phyloP scores from a whole-genome alignment of 2,113 vertebrate genomes.

The Salvator merianae region DNA sequence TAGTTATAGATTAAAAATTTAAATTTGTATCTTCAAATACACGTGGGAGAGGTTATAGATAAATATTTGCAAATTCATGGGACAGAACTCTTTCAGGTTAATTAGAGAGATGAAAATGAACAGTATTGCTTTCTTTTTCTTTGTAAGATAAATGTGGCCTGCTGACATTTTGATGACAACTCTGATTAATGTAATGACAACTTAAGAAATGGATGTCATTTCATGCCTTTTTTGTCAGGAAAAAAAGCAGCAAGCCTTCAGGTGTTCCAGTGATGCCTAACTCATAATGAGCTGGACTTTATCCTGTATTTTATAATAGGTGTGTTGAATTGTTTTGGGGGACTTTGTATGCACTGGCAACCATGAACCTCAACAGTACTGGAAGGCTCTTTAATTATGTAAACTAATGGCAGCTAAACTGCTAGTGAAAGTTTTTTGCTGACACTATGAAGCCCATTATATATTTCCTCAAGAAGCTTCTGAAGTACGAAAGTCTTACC shows the following conservation, averaged over 20 bases:
- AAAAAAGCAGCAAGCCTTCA: constrained; percentile 85
- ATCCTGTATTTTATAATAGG: constrained; percentile 78
- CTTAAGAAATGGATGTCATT: constrained; percentile 76
- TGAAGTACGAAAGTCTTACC: constrained; percentile 52
- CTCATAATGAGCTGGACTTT: constrained; percentile 79
- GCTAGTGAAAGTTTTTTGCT: constrained; percentile 66
- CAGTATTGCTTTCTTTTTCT: constrained; percentile 45
- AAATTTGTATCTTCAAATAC: constrained; percentile 57
- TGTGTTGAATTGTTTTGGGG: constrained; percentile 74
- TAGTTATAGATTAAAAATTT: constrained; percentile 43
- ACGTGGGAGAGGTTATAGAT: constrained; percentile 42
- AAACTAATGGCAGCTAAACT: constrained; percentile 80
- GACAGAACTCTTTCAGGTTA: constrained; percentile 59
- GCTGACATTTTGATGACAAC: constrained; percentile 71
- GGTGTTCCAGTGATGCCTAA: constrained; percentile 83
- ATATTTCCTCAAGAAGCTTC: constrained; percentile 52
- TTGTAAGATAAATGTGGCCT: constrained; percentile 65
- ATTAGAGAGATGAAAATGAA: constrained; percentile 56
- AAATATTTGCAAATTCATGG: constrained; percentile 50
- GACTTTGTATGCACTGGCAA: constrained; percentile 77
- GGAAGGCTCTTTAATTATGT: constrained; percentile 70
- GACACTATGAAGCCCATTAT: constrained; percentile 64
- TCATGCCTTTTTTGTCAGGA: constrained; percentile 83
- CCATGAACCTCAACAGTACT: constrained; percentile 76
- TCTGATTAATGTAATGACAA: constrained; percentile 72